These are phyloP conservation scores for Zootermopsis nevadensis DNA, from an alignment of 2,888 invertebrate species.

Conservation along the genomic window DNA sequence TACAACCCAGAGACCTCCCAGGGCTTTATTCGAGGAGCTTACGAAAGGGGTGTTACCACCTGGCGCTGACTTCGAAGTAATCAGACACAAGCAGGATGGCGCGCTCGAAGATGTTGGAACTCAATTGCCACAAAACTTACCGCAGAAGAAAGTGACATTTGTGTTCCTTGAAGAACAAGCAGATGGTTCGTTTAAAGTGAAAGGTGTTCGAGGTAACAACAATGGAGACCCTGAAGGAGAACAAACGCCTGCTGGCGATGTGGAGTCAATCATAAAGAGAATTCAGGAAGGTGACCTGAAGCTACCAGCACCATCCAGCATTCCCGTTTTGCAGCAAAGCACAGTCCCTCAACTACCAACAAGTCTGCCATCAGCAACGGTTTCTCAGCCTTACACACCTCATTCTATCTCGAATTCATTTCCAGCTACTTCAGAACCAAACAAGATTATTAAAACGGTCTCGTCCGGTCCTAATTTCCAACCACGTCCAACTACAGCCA, in stretches of 20 bases:
- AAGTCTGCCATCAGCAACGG: not conserved
- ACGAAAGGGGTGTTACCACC: constrained; percentile 84
- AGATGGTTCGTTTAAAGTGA: constrained; percentile 86
- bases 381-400: not conserved
- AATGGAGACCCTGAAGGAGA: constrained; percentile 67
- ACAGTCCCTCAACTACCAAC: not conserved
- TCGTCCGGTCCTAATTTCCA: not conserved
- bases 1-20: constrained; percentile 72
- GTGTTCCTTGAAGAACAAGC: constrained; percentile 88
- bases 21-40: constrained; percentile 78
- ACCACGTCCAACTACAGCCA: not conserved
- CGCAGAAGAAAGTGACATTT: constrained; percentile 86
- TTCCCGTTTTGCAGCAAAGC: not conserved
- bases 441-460: constrained; percentile 12
- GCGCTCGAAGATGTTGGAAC: constrained; percentile 77
- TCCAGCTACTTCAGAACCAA: not conserved
- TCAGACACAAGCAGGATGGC: constrained; percentile 80
- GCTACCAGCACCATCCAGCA: constrained; percentile 66
- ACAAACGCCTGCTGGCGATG: constrained; percentile 75
- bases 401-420: not conserved
- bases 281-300: constrained; percentile 86
- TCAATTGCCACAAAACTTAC: constrained; percentile 65
- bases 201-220: constrained; percentile 82
- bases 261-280: constrained; percentile 82
- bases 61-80: constrained; percentile 82